Percentiles rank a stretch among this genome's conserved stretches.
Conservation (phyloP, 37 sponge, comb jelly and placozoan species). For the Haliclona indistincta region DNA sequence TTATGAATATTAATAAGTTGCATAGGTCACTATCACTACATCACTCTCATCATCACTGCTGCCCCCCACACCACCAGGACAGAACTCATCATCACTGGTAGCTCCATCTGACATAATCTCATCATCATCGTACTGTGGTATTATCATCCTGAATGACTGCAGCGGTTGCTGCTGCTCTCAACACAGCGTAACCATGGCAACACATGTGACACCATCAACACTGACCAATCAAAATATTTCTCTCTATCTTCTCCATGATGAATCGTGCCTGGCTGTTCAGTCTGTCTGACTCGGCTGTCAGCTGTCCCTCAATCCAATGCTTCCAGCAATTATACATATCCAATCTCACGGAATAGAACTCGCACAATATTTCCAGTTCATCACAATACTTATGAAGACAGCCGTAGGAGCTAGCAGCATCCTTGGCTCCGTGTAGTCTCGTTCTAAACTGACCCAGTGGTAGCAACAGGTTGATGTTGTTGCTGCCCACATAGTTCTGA, state of each 20-base stretch:
- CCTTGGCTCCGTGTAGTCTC: constrained; percentile 93
- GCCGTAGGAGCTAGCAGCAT: constrained; percentile 88
- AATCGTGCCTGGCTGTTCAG: constrained; percentile 88
- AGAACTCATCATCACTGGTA: too few species aligned
- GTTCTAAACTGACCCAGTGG: constrained; percentile 99
- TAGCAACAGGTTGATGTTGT: constrained; percentile 94
- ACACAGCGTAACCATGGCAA: too few species aligned
- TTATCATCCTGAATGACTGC: too few species aligned
- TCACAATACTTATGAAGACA: constrained; percentile 78
- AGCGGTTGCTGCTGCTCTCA: too few species aligned
- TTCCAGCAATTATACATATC: constrained; percentile 78
- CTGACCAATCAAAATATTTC: constrained; percentile 79
- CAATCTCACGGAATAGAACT: constrained; percentile 84
- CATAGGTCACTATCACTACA: too few species aligned
- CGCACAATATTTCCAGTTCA: constrained; percentile 74
- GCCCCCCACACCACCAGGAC: too few species aligned
- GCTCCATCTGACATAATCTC: too few species aligned
- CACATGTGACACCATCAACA: too few species aligned
- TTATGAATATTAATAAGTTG: too few species aligned
- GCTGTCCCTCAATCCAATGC: constrained; percentile 79
- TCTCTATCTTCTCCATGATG: constrained; percentile 88
- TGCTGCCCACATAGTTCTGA: constrained; percentile 93
- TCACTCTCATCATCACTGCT: too few species aligned
- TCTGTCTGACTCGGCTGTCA: constrained; percentile 79
- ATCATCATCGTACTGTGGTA: too few species aligned